Evolutionary conservation across 2,797 vertebrate genomes (phyloP), one percentile per base, ranked within the genome.

Genomic region (Serranus cabrilla): DNA sequence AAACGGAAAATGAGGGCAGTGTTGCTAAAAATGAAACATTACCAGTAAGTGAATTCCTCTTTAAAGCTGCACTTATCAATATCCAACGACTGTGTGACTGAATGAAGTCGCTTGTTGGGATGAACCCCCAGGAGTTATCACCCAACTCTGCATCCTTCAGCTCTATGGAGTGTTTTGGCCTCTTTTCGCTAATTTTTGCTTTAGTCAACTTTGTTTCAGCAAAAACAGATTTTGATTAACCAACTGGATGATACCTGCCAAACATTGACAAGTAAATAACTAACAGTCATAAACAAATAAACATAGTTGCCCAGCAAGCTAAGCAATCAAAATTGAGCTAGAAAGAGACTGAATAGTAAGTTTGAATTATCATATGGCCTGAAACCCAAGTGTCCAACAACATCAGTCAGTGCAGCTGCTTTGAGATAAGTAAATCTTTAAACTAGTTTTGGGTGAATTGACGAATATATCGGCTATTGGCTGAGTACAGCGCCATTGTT

Each of bases 51-150:
- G 8, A 40, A 43, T 58, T 23, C 11, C 2, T 17, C 43, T 50
- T 64, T 37, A 62, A 65, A 68, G 51, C 55, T 59, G 56, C 9
- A 55, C 18, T 42, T 42, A 25, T 71, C 9, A 50, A 7, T 49
- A 57, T 13, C 34, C 42, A 31, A 58, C 72, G 27, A n/a, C 5
- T 20, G 2, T 50, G 27, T 40, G 40, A 51, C 20, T 17, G 13
- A 40, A 68, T 39, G 4, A 34, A 8, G 18, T 25, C 8, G 14
- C 25, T 50, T 5, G 4, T 0, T 17, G 34, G 17, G 0, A 39
- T 8, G 51, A 60, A 61, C 12, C 12, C 14, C 7, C 18, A 27
- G 63, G 9, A 60, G 60, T 27, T 18, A 39, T 8, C 23, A 61
- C 13, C 20, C 27, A 63, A 40, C 23, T 17, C 17, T 56, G 16